These are phyloP conservation scores for Scopus umbretta DNA, from an alignment of 2,113 vertebrate species.

Conservation along the genomic window DNA sequence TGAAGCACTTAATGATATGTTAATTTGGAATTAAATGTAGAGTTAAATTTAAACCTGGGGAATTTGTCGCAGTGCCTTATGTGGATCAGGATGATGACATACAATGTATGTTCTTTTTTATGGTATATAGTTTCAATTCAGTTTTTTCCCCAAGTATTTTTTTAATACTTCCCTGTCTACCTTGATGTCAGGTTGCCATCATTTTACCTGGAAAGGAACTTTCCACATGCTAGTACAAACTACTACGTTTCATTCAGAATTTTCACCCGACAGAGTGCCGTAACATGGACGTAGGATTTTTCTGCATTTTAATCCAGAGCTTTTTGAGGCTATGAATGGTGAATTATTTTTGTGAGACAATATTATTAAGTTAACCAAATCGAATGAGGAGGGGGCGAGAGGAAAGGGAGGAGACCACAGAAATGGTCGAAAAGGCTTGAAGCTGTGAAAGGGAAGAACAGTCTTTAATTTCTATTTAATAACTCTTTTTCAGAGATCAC, in stretches of 20 bases:
- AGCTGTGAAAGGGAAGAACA: neutral
- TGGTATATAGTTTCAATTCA: neutral
- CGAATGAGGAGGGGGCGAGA: neutral
- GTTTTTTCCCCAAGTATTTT: neutral
- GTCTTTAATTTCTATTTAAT: neutral
- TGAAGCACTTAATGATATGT: neutral
- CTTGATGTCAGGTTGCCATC: neutral
- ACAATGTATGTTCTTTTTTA: neutral
- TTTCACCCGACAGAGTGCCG: neutral
- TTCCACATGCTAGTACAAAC: neutral
- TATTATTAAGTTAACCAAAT: neutral
- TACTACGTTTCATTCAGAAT: neutral
- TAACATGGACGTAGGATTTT: neutral
- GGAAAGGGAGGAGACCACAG: neutral
- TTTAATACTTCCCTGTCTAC: neutral
- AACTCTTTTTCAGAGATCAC: neutral
- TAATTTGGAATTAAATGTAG: neutral
- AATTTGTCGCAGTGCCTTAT: neutral
- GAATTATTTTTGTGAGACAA: neutral
- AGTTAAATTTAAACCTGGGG: neutral
- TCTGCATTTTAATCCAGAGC: neutral
- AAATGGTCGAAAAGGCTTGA: neutral
- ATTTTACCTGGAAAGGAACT: neutral
- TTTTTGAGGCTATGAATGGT: neutral
- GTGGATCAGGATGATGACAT: neutral